Evolutionary conservation across 2,888 invertebrate species (phyloP), one percentile per base, ranked within the genome.

Genomic region (Cryptocephalus primarius): DNA sequence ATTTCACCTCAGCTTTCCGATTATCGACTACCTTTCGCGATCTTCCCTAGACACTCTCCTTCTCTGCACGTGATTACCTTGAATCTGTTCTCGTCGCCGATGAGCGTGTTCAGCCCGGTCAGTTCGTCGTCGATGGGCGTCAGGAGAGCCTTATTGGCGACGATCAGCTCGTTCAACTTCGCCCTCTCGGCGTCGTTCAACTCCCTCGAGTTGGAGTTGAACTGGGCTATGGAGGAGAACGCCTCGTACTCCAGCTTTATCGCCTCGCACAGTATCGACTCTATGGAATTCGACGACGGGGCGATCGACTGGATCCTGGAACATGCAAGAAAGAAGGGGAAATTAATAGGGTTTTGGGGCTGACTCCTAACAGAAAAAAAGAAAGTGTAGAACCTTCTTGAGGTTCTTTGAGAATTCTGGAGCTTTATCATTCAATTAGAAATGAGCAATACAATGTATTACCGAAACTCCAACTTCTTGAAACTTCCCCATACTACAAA

Each of bases 51-150:
- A 22, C 22, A 4, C 22, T 22, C 22, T 22, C 22, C 2, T 22
- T 22, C 22, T 22, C 22, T 22, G 22, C 2, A 4, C 3, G 22
- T 22, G 22, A 22, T 65, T 64, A 80, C 79, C 65, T 74, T 72
- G 53, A 79, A 75, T 57, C 73, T 71, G 56, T 78, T 78, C 33
- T 82, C 79, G 42, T 82, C 82, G 12, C 79, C 81, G 40, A 83
- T 77, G 9, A 85, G 71, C 63, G 76, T 77, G 31, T 80, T 78
- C 41, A 88, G 73, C 63, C 76, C 77, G 31, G 80, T 78, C 41
- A 88, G 73, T 64, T 91, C 91, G 54, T 88, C 87, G 60, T 90
- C 88, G 3, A 92, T 76, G 6, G 91, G 91, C 43, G 85, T 85
- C 60, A 85, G 76, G 32, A 92, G 74, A 0, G 89, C 88, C 67